Evolutionary conservation across 2,113 vertebrate genomes (phyloP), one percentile per base, ranked within the genome.

Genomic region (Taurulus bubalis): DNA sequence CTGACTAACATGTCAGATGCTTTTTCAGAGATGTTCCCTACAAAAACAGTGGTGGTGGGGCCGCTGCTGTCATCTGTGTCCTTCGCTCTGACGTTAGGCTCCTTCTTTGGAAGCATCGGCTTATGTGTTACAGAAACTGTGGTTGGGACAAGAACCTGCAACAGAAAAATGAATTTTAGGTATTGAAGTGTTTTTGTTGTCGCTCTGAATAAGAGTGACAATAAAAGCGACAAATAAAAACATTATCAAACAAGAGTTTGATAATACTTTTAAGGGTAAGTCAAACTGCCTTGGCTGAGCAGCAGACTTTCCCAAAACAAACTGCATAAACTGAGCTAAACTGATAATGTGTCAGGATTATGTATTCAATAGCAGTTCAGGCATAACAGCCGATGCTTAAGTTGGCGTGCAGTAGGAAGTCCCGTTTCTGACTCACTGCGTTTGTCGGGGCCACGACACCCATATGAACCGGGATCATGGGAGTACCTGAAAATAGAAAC

Each of bases 401-500:
- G 45, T 1, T 36, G 14, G 16, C 18, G 51, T 66, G 26, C 2
- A 42, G 36, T 15, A 75, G 26, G 22, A 79, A 65, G 1, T 77
- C 32, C n/a, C 14, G 55, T 53, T 66, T 84, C 26, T 34, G 75
- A 93, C 92, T 94, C 84, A 94, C 98, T 87, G 98, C 95, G 28
- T 97, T 96, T 83, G 97, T 94, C 85, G 97, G 96, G 84, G 98
- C 93, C 96, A 99, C 97, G 80, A 99, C 96, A 80, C 98, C 96
- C 98, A 99, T 98, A 82, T 98, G 98, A 83, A 99, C 97, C 65
- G 98, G 98, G 94, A 99, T 98, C 97, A 99, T 98, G 75, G 97
- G 98, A 40, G 98, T 98, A 73, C 98, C 98, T 99, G 87, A 26
- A 85, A 85, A 73, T 0, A 49, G 12, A 69, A 45, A 77, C 12